Evolutionary conservation across 1,140 invertebrate genomes (phyloP).

Genomic region (Tetragnatha versicolor): DNA sequence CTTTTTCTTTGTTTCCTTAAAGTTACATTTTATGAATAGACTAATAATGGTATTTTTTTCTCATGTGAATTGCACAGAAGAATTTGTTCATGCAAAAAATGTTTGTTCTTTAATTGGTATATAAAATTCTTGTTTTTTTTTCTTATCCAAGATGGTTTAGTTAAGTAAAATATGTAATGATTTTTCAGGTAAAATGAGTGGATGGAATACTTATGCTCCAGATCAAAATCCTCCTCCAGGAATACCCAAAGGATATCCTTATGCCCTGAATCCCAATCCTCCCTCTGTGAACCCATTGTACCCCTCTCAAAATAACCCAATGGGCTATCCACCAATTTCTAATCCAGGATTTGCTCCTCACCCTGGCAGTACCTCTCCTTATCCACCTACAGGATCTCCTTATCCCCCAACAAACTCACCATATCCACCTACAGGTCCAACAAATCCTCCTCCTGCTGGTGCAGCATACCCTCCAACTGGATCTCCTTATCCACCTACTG

Average conservation of each 20-base stretch:
- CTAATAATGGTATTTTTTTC: no score
- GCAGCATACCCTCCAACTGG: neutral
- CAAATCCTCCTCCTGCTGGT: neutral
- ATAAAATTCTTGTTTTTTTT: no score
- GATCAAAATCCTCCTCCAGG: slow-evolving; percentile 30
- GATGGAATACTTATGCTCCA: slow-evolving; percentile 27
- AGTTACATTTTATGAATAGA: no score
- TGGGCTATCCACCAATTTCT: neutral
- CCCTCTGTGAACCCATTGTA: slow-evolving; percentile 8
- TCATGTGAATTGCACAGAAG: no score
- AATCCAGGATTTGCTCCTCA: neutral
- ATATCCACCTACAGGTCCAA: neutral
- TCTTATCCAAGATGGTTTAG: no score
- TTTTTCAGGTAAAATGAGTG: neutral
- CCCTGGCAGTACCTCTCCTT: neutral
- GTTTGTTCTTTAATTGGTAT: no score
- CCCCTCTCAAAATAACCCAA: neutral
- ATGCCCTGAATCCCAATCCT: slow-evolving; percentile 19
- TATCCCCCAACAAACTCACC: neutral
- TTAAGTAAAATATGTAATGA: no score
- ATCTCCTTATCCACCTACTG: neutral
- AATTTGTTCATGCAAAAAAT: no score
- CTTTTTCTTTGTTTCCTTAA: no score
- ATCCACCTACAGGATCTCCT: neutral
- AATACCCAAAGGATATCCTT: slow-evolving; percentile 27